Evolutionary conservation across 2,797 vertebrate species (phyloP), one percentile per base, ranked within the genome.

Genomic region (Myripristis jacobus): DNA sequence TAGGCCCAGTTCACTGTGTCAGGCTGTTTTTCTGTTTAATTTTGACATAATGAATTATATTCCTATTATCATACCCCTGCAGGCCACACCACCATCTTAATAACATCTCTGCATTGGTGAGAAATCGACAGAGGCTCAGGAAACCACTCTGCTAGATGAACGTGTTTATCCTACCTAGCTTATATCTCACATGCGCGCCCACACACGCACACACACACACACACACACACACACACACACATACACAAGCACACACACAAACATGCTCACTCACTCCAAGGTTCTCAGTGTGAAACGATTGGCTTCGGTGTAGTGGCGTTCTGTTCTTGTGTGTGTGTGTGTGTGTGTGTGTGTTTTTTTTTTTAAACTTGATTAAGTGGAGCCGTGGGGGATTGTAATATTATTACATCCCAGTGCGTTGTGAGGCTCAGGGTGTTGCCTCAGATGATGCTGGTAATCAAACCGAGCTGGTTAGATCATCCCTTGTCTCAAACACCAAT

Each of bases 401-500:
- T 48, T 46, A 59, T 61, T 24, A 50, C n/a, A 46, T 18, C 48
- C 21, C 52, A 12, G 67, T 58, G 19, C 24, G 22, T 46, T 60
- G 15, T 46, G 29, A 52, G 50, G 59, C 52, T 7, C 53, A 50
- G 31, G 19, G 34, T 69, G 61, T 53, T 0, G 2, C 24, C 27
- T 51, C 61, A 52, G 66, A 76, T 58, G 62, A 11, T 15, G 34
- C 56, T 71, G 50, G 51, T 47, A 65, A 72, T 79, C 19, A 65
- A 55, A 63, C 6, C 0, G 7, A 50, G 56, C 36, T 66, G 19
- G 57, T 81, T 55, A 61, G 66, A 51, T 56, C 68, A 36, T 59
- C 41, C 46, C n/a, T 43, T 15, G 38, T 70, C 78, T 69, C 43
- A 61, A 59, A 77, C 65, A 66, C 11, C 50, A 43, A 12, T 47